Evolutionary conservation across 1,140 invertebrate species (phyloP), one percentile per base, ranked within the genome.

Genomic region (Bradysia coprophila): DNA sequence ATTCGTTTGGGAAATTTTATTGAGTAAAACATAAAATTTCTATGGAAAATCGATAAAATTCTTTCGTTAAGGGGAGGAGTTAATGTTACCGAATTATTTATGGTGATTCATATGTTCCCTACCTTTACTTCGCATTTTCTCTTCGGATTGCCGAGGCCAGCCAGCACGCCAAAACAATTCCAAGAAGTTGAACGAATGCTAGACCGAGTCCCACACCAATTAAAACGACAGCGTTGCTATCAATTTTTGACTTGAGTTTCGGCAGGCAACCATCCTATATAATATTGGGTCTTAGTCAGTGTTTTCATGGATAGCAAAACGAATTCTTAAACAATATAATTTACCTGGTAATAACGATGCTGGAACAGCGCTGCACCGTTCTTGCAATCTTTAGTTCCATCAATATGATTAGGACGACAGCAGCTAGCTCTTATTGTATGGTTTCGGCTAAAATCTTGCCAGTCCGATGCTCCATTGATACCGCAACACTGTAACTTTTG

Each of bases 401-500:
- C 57, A 15, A 60, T 51, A 32, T 40, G 57, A 41, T 57, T 52
- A 55, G 61, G 74, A 68, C 60, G 71, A 59, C 82, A 87, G 59
- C 82, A 86, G 3, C 75, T 74, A 31, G 65, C 59, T 2, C 81
- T 81, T 23, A 83, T 55, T 0, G 61, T 63, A 33, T 69, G 61
- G 24, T 69, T 71, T 22, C 61, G 50, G 48, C 68, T 72, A 22
- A 67, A 52, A 21, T 62, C 63, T 19, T 57, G 40, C 83, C 85
- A 90, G 52, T 89, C 81, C 0, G 51, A 46, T 0, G 72, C 69
- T 8, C 71, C 66, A 36, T 71, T 66, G 21, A 86, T 76, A 36
- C 85, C 85, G 51, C 85, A 90, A 62, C 84, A 90, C 59, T 76
- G 61, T 34, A 85, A 58, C 78, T 88, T 68, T 22, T 48, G 63